Evolutionary conservation across 1,140 invertebrate genomes (phyloP).

Genomic region (Diorhabda sublineata): DNA sequence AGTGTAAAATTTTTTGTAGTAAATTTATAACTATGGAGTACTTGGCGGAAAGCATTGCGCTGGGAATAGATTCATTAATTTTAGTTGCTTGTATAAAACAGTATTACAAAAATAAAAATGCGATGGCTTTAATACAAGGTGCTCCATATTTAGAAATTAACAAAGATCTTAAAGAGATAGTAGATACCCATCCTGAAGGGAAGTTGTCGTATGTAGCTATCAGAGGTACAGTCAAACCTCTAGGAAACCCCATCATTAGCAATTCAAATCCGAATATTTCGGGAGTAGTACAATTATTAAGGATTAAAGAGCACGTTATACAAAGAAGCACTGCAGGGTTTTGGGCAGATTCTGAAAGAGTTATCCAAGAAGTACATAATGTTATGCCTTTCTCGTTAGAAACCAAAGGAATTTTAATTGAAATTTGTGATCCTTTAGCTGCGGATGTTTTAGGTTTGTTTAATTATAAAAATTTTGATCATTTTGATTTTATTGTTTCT

Average conservation of each 20-base stretch:
- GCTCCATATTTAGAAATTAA: conserved; percentile 65
- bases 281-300: conserved; percentile 68
- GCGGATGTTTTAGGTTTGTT: conserved; percentile 63
- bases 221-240: conserved; percentile 65
- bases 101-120: conserved; percentile 65
- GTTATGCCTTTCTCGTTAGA: conserved; percentile 69
- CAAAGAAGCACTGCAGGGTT: conserved; percentile 70
- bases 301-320: conserved; percentile 72
- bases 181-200: conserved; percentile 56
- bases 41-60: conserved; percentile 60
- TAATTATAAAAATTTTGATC: neutral
- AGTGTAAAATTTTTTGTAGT: neutral
- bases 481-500: no score
- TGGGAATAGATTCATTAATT: conserved; percentile 68
- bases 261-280: conserved; percentile 63
- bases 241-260: conserved; percentile 67
- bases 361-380: conserved; percentile 68
- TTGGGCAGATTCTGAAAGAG: conserved; percentile 72
- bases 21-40: conserved; percentile 49
- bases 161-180: conserved; percentile 54
- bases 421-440: conserved; percentile 66
- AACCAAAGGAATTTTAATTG: conserved; percentile 58
- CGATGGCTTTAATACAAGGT: conserved; percentile 61
- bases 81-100: conserved; percentile 65
- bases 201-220: conserved; percentile 69